Evolutionary conservation across 2,888 invertebrate genomes (phyloP).

Genomic region (Gymnoscelis rufifasciata): DNA sequence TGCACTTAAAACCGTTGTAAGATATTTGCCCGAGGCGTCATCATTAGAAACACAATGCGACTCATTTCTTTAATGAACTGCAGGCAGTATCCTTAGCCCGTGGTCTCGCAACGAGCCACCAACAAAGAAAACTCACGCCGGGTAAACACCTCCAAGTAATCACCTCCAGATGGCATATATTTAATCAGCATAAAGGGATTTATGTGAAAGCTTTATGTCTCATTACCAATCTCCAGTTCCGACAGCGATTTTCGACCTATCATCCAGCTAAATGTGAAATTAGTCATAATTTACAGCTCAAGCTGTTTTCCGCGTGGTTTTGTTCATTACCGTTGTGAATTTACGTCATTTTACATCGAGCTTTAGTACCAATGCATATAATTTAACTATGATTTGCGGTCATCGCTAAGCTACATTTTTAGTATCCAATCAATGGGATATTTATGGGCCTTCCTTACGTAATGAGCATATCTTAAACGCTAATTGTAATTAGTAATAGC

Average conservation of each 20-base stretch:
- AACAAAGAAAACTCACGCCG: not conserved
- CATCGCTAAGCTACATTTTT: conserved; percentile 24
- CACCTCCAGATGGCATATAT: conserved; percentile 41
- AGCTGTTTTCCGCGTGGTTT: conserved; percentile 23
- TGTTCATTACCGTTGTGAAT: conserved; percentile 29
- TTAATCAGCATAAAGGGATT: conserved; percentile 49
- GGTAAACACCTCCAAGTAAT: conserved; percentile 6
- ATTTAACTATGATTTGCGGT: conserved; percentile 29
- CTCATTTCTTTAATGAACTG: conserved; percentile 57
- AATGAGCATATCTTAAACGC: conserved; percentile 12
- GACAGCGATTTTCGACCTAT: conserved; percentile 32
- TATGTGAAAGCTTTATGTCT: conserved; percentile 38
- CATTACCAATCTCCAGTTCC: conserved; percentile 39
- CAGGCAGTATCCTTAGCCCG: conserved; percentile 38
- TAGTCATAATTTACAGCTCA: conserved; percentile 33
- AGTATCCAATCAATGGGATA: conserved; percentile 27
- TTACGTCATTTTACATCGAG: conserved; percentile 32
- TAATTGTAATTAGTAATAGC: conserved; percentile 3
- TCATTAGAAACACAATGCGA: conserved; percentile 30
- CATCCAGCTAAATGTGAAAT: conserved; percentile 25
- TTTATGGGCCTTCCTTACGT: conserved; percentile 22
- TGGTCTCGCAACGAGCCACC: not conserved
- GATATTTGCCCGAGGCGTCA: not conserved
- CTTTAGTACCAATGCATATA: conserved; percentile 27
- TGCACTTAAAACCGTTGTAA: not conserved